Evolutionary conservation across 2,888 invertebrate genomes (phyloP).

Genomic region (Andricus quercusramuli): DNA sequence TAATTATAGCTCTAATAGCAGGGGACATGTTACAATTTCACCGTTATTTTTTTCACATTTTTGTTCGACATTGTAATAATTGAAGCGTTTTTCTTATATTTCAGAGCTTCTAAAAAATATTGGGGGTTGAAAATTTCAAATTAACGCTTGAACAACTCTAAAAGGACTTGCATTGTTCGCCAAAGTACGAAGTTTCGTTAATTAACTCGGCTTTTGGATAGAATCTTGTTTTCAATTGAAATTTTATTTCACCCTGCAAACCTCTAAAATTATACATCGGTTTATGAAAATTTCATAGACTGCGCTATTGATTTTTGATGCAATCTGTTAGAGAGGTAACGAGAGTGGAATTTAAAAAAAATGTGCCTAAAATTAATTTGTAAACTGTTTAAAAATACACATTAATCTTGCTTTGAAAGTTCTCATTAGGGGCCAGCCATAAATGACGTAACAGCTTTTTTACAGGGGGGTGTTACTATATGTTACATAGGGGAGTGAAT

Average conservation of each 20-base stretch:
- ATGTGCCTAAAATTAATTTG: neutral
- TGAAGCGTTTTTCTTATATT: neutral
- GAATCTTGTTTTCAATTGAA: constrained; percentile 16
- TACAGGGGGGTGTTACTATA: no score
- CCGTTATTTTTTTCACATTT: no score
- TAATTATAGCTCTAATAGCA: no score
- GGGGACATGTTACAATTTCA: no score
- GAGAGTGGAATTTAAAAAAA: neutral
- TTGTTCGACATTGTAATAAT: no score
- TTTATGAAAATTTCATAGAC: neutral
- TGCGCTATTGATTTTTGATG: neutral
- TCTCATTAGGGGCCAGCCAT: neutral
- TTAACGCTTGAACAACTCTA: constrained; percentile 1
- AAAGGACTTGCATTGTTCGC: constrained; percentile 1
- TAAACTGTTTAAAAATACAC: neutral
- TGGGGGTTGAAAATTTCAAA: neutral
- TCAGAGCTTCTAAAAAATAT: neutral
- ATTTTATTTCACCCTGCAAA: neutral
- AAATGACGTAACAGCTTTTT: no score
- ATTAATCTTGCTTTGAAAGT: neutral
- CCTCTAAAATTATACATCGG: neutral
- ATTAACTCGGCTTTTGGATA: constrained; percentile 8
- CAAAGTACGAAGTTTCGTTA: neutral
- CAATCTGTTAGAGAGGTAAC: neutral
- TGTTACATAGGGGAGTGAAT: no score